Conservation (phyloP, 2,797 vertebrate genomes). For the Pipistrellus kuhlii region DNA sequence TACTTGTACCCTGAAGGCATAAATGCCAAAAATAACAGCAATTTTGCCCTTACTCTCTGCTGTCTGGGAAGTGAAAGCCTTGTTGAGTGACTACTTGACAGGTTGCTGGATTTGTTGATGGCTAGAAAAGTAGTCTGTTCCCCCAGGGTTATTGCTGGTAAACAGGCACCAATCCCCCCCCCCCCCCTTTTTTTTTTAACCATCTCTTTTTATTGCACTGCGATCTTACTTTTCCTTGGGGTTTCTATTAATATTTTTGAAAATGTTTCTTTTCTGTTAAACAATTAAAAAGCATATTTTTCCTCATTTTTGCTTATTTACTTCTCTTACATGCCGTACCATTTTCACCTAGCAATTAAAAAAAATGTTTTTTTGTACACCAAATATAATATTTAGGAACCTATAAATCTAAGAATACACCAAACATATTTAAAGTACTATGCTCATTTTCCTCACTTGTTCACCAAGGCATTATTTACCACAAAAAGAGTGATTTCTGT, state of each 20-base stretch:
- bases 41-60: not conserved
- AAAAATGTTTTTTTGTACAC: not conserved
- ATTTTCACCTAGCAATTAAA: not conserved
- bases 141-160: not conserved
- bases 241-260: constrained; percentile 6
- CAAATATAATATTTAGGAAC: not conserved
- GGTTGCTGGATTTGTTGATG: not conserved
- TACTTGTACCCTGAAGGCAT: not conserved
- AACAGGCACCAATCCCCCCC: not conserved
- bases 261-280: not conserved
- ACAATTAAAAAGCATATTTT: not conserved
- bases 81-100: not conserved
- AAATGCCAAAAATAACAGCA: not conserved
- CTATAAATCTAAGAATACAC: not conserved
- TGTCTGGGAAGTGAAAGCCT: not conserved
- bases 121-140: not conserved
- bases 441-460: not conserved
- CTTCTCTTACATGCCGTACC: not conserved
- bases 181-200: constrained; percentile 21
- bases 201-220: not conserved
- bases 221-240: not conserved
- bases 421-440: not conserved
- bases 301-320: not conserved
- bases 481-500: not conserved
- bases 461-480: not conserved